phyloP scores from a whole-genome alignment of 2,888 invertebrate genomes.

The Eupithecia subfuscata region DNA sequence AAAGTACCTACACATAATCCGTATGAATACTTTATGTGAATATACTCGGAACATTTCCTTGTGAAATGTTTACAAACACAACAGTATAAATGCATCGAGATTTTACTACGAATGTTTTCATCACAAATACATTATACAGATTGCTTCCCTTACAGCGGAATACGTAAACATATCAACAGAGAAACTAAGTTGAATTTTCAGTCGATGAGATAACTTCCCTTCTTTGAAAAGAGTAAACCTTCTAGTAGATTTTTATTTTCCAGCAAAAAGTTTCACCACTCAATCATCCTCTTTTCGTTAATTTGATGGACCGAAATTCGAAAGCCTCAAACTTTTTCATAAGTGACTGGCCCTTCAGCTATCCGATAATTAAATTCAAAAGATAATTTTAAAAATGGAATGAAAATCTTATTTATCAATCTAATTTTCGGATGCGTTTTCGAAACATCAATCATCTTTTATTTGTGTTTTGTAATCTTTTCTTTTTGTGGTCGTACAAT shows the following conservation, averaged over 20 bases:
- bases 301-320: not conserved
- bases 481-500: not conserved
- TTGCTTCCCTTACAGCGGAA: not conserved
- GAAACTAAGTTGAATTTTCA: not conserved
- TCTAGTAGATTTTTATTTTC: not conserved
- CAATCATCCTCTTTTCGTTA: not conserved
- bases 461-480: not conserved
- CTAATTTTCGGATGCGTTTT: not conserved
- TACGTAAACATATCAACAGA: not conserved
- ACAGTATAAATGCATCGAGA: conserved; percentile 8
- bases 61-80: conserved; percentile 22
- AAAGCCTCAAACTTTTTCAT: not conserved
- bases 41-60: conserved; percentile 27
- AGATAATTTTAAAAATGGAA: conserved; percentile 7
- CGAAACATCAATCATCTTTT: conserved; percentile 7
- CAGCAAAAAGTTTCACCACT: not conserved
- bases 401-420: not conserved
- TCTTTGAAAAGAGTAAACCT: not conserved
- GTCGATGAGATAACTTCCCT: not conserved
- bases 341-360: not conserved
- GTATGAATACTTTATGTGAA: conserved; percentile 21
- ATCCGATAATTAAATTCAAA: not conserved
- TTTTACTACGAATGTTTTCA: conserved; percentile 29
- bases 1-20: not conserved
- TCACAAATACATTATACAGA: conserved; percentile 11